These are phyloP conservation scores for Eristalinus sepulchralis DNA, from an alignment of 2,888 invertebrate species.

Conservation along the genomic window DNA sequence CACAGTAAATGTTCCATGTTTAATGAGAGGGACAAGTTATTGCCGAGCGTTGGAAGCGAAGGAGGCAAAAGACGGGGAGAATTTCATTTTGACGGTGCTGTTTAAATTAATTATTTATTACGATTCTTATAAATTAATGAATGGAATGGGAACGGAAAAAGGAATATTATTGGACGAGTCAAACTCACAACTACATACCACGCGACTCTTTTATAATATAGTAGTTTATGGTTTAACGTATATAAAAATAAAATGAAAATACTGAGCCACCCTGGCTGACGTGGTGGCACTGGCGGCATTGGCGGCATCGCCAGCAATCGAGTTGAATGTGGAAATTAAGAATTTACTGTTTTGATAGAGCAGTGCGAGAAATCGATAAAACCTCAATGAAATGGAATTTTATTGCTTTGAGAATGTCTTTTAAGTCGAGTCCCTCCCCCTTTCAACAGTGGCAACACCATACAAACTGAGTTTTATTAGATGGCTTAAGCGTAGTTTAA, in stretches of 20 bases:
- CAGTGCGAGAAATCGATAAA: slow-evolving; percentile 67
- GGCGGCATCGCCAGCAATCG: slow-evolving; percentile 1
- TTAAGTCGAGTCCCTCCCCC: slow-evolving; percentile 23
- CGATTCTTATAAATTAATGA: slow-evolving; percentile 79
- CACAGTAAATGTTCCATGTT: slow-evolving; percentile 68
- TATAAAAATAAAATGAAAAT: slow-evolving; percentile 66
- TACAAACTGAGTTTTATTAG: slow-evolving; percentile 52
- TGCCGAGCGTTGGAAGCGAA: slow-evolving; percentile 37
- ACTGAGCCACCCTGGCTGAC: slow-evolving; percentile 35
- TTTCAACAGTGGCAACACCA: slow-evolving; percentile 7
- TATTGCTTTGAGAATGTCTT: slow-evolving; percentile 64
- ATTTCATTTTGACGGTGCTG: slow-evolving; percentile 73
- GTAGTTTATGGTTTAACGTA: slow-evolving; percentile 66
- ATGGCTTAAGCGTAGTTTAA: slow-evolving; percentile 21
- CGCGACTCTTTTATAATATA: slow-evolving; percentile 63
- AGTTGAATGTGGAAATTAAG: slow-evolving; percentile 59
- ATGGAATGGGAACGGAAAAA: slow-evolving; percentile 76
- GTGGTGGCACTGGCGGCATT: neutral
- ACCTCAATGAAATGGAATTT: slow-evolving; percentile 68
- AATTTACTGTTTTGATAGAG: slow-evolving; percentile 67
- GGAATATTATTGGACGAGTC: slow-evolving; percentile 70
- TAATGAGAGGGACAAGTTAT: slow-evolving; percentile 71
- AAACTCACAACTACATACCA: slow-evolving; percentile 35
- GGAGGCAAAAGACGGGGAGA: slow-evolving; percentile 53
- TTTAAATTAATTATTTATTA: slow-evolving; percentile 79